phyloP scores from a whole-genome alignment of 2,888 invertebrate genomes.

The Tetragonula carbonaria region DNA sequence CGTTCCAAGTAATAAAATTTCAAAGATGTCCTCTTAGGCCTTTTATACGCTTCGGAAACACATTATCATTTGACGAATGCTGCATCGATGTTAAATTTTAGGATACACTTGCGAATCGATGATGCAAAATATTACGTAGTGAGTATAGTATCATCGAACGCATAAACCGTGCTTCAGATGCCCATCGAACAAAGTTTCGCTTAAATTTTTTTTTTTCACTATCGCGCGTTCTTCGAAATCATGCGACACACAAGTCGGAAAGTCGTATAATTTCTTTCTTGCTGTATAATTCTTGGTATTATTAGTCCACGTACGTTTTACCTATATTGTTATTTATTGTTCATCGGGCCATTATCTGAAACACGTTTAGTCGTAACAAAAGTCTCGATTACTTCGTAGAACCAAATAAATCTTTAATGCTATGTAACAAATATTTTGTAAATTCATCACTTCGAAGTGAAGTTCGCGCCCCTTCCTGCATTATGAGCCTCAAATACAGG shows the following conservation, averaged over 20 bases:
- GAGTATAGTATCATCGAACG: slow-evolving; percentile 23
- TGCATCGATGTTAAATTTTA: slow-evolving; percentile 11
- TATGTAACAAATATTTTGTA: slow-evolving; percentile 32
- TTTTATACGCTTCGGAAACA: slow-evolving; percentile 38
- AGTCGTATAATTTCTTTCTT: background rate
- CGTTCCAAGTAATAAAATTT: slow-evolving; percentile 57
- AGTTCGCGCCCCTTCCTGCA: slow-evolving; percentile 57
- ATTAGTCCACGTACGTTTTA: slow-evolving; percentile 30
- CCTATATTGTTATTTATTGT: slow-evolving; percentile 37
- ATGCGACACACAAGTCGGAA: background rate
- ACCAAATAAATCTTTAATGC: slow-evolving; percentile 28
- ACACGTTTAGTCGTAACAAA: slow-evolving; percentile 48
- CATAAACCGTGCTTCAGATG: background rate
- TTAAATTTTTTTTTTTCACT: background rate
- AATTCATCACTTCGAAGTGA: slow-evolving; percentile 54
- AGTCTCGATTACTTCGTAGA: slow-evolving; percentile 32
- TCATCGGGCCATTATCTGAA: slow-evolving; percentile 44
- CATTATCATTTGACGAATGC: slow-evolving; percentile 26
- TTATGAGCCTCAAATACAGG: slow-evolving; percentile 25
- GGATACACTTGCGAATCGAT: slow-evolving; percentile 10
- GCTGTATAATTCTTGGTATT: slow-evolving; percentile 3
- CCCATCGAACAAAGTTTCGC: slow-evolving; percentile 9
- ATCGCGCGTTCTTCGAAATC: background rate
- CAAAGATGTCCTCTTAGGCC: slow-evolving; percentile 61
- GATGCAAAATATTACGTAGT: slow-evolving; percentile 27